Base-by-base conservation (phyloP, 2,113 vertebrate genomes). In the Gadus macrocephalus region DNA sequence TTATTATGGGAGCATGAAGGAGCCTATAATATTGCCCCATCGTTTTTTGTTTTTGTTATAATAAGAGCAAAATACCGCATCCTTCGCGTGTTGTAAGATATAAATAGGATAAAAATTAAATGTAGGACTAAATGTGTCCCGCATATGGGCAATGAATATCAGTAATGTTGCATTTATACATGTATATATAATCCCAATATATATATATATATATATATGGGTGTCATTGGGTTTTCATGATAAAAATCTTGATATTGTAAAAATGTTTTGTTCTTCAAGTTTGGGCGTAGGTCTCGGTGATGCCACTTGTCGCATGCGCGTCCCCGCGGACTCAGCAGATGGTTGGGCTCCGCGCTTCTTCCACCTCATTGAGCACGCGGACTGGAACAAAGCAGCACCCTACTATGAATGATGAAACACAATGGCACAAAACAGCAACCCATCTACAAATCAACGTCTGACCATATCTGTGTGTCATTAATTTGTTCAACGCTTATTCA, bases 241-340 rank as follows among this genome's bases (percentile, higher is more conserved):
- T 55, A 16, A 12, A 53, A 15, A 53, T 8, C 53, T 15, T 53
- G 53, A 53, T 1, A 14, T 55, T 7, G 31, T 7, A 35, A 35
- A 35, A 55, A 55, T 55, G 14, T 55, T 7, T 55, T 11, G 3
- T 55, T 55, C 5, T 55, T 15, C 53, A 85, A 76, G 70, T 78
- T 67, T 25, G 38, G 16, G 73, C 67, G 20, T 75, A 35, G 5
- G 80, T 75, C 71, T 56, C 70, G 79, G 75, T 79, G 71, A 76
- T 83, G 80, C 81, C 82, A 87, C 86, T 88, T 87, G 83, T 81
- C 85, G 79, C 76, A 78, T 65, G 75, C 28, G 28, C 62, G 20
- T 22, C 20, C 27, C 62, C 58, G 55, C 28, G 62, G 66, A 27
- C 15, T 86, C 81, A 83, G 78, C 88, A 88, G 88, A 90, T 75